Base-by-base conservation (phyloP, 30 jellyfish, hydroid and myxozoan genomes). In the Pseudorhiza aurosa region DNA sequence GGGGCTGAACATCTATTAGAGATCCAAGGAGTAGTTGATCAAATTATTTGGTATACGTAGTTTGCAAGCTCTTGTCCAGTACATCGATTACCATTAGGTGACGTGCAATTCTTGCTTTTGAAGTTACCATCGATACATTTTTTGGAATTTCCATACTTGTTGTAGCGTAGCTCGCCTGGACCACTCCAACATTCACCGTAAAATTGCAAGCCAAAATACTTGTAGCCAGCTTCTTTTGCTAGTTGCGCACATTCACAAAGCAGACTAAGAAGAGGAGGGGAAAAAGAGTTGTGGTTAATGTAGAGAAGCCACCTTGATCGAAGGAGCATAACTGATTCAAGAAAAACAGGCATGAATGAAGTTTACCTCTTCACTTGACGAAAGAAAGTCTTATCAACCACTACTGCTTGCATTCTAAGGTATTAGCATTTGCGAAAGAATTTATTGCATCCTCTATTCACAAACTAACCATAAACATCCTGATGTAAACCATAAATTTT, bases 181-280 rank as follows among this genome's bases (percentile, higher is more conserved):
- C 68, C 70, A 36, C 97, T 88, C 97, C 97, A 88, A 44, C 97
- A 88, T 82, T 88, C 97, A 8, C 91, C 97, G 39, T 49, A 80
- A 42, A 33, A 80, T 67, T 88, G 97, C 53, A 81, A 53, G 24
- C 97, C 97, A 46, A 88, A 42, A 37, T 72, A 71, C 53, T 65
- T 69, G 91, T 79, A 62, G 22, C 84, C 84, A 29, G 18, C 21
- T 12, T 27, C 83, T 45, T 64, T 79, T 15, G 91, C 83, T 2
- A 30, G 75, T 8, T 0, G 3, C 7, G 83, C 83, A 50, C 91
- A 79, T 8, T 29, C 39, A 50, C 83, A 65, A 2, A 65, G 75
- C 64, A 79, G 26, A 30, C 91, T 75, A 36, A 47, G 31, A 26
- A 72, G 9, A 21, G 37, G 1, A 47, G 18, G n/a, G n/a, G n/a